These are phyloP conservation scores for Brachirus orientalis DNA, from an alignment of 2,113 vertebrate genomes.

Conservation along the genomic window DNA sequence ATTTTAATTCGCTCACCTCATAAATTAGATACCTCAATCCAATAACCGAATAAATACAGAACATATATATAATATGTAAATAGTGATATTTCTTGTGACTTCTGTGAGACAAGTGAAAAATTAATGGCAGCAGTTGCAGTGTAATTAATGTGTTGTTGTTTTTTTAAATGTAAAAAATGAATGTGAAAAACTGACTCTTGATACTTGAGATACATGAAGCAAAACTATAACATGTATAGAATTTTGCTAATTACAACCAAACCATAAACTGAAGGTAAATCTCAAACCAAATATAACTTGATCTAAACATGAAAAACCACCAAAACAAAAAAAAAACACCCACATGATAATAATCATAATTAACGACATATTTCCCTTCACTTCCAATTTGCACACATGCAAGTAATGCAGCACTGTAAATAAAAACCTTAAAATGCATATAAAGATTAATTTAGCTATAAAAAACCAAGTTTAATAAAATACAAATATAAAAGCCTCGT, in stretches of 20 bases:
- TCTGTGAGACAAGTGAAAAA: background rate
- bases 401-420: background rate
- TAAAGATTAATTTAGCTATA: background rate
- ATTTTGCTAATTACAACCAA: background rate
- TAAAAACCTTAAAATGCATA: slow-evolving; percentile 12
- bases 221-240: background rate
- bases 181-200: background rate
- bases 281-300: slow-evolving; percentile 9
- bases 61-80: background rate
- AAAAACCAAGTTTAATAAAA: background rate
- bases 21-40: background rate
- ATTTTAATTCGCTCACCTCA: background rate
- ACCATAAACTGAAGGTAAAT: slow-evolving; percentile 6
- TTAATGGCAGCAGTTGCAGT: too few relatives aligned
- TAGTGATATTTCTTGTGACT: background rate
- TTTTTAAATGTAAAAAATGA: background rate
- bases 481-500: background rate
- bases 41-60: slow-evolving; percentile 10
- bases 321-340: background rate
- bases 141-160: background rate
- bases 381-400: background rate
- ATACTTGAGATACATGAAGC: too few relatives aligned
- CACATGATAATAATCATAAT: background rate
- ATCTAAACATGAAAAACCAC: background rate
- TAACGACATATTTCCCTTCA: background rate